Percentiles rank a stretch among this genome's conserved stretches.
phyloP scores from a whole-genome alignment of 2,113 vertebrate genomes.

The Corythoichthys intestinalis region DNA sequence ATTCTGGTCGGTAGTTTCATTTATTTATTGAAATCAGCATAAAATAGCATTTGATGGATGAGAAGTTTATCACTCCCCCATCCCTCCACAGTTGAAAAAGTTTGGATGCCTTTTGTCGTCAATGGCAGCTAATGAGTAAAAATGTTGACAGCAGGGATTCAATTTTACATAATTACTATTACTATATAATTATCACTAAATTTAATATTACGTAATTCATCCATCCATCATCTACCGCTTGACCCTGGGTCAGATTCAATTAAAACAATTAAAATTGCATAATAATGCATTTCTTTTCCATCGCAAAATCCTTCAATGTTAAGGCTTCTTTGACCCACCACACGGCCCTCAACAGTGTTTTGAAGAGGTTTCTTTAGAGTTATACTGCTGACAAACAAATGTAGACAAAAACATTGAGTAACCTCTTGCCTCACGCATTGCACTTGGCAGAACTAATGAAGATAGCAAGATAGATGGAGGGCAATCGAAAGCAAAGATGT shows the following conservation, averaged over 20 bases:
- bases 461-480: constrained; percentile 42
- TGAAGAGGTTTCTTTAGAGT: background rate
- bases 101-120: background rate
- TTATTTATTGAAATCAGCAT: background rate
- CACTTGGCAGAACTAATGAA: constrained; percentile 20
- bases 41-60: too few species aligned
- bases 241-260: too few species aligned
- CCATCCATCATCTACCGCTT: too few species aligned
- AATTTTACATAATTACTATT: too few species aligned
- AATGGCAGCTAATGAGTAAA: background rate
- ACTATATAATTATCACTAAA: too few species aligned
- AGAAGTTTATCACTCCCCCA: too few species aligned
- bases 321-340: background rate
- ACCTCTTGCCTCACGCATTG: background rate
- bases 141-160: background rate
- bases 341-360: background rate
- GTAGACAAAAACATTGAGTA: background rate
- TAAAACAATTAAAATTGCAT: too few species aligned
- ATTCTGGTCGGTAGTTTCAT: constrained; percentile 24
- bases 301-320: background rate
- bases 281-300: background rate
- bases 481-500: constrained; percentile 51
- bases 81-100: too few species aligned
- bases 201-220: too few species aligned
- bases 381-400: background rate